Evolutionary conservation across 2,113 vertebrate genomes (phyloP).

Genomic region (Vidua chalybeata): DNA sequence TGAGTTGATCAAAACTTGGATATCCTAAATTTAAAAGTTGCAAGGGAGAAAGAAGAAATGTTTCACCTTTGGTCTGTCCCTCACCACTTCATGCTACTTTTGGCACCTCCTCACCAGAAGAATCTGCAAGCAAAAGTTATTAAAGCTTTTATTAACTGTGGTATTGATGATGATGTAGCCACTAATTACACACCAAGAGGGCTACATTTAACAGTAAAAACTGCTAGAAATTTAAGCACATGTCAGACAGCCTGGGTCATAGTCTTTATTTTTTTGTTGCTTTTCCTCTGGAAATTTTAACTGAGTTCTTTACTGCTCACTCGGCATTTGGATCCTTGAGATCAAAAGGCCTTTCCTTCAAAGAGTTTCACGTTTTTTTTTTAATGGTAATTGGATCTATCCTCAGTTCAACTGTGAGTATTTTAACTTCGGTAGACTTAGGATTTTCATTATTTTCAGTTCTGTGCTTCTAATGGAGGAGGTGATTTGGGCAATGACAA

Average conservation of each 20-base stretch:
- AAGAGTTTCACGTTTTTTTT: constrained; percentile 68
- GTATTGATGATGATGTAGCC: background rate
- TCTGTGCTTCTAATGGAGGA: constrained; percentile 17
- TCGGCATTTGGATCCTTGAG: constrained; percentile 48
- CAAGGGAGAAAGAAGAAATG: background rate
- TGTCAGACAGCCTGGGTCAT: background rate
- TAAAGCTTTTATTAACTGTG: background rate
- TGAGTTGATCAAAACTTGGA: background rate
- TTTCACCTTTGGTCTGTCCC: background rate
- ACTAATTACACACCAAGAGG: background rate
- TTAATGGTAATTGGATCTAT: constrained; percentile 71
- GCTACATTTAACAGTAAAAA: constrained; percentile 19
- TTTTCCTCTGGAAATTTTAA: constrained; percentile 49
- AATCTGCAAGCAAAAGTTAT: background rate
- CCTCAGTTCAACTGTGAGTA: constrained; percentile 31
- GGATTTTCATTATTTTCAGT: constrained; percentile 58
- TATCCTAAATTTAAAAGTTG: background rate
- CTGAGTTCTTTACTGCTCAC: constrained; percentile 41
- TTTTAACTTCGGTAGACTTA: constrained; percentile 41
- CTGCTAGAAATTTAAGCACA: background rate
- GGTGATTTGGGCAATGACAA: constrained; percentile 3
- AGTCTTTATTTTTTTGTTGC: background rate
- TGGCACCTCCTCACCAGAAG: background rate
- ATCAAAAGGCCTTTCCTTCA: constrained; percentile 70
- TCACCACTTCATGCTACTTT: background rate